Base-by-base conservation (phyloP, 2,888 invertebrate species). In the Bibio marci region DNA sequence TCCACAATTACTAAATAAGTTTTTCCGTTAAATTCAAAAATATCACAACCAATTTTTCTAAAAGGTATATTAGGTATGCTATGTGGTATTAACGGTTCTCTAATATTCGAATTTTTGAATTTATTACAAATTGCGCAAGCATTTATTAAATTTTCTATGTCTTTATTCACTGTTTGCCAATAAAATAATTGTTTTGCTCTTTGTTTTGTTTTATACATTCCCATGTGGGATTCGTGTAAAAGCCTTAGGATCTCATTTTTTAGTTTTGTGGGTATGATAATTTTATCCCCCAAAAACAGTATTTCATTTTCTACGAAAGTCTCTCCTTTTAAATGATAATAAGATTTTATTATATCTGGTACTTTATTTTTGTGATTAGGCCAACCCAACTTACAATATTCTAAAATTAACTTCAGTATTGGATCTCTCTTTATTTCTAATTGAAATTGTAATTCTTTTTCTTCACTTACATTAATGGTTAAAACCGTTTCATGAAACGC, bases 151-250 rank as follows among this genome's bases (percentile, higher is more conserved):
- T 48, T 26, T 35, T 52, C 49, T 30, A 57, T 49, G 17, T 55
- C 50, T 12, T 4, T 22, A 37, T 49, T 48, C 36, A 52, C 50
- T 10, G 48, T 38, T 14, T 52, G 54, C 54, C 53, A 56, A 39
- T 52, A 54, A 41, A 52, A 52, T 5, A 52, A 18, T 28, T 45
- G 45, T 37, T 51, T 42, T 7, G 50, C 51, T 15, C 48, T 43
- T 25, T 48, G 38, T 42, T 49, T 49, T 35, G 50, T 49, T 46
- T 56, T 54, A 35, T 49, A 47, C 2, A 49, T 49, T 6, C 53
- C 55, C 17, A 54, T 33, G 43, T 56, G 55, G 3, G 49, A 45
- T 37, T 45, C 49, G 50, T 56, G 55, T 35, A 54, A 40, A 42
- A 44, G 44, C 4, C 36, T 41, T n/a, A 48, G 19, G 17, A 51